Conservation (phyloP, 2,113 vertebrate genomes). For the Rhinoderma darwinii region DNA sequence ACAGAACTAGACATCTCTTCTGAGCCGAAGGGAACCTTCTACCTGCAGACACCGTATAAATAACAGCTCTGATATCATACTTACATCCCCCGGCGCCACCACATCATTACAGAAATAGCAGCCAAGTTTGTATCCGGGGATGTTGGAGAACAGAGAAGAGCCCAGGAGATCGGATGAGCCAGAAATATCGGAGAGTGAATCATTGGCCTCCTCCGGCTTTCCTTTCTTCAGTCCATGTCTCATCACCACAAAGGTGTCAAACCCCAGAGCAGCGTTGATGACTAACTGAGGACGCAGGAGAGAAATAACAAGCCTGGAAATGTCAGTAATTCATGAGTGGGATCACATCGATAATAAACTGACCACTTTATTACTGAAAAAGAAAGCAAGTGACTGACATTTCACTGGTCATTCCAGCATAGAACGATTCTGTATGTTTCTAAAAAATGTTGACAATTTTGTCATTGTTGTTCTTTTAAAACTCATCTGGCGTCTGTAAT, state of each 20-base stretch:
- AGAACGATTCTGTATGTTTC: too few species aligned
- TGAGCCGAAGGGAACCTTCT: not conserved
- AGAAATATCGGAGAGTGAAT: conserved; percentile 63
- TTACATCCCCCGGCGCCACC: conserved; percentile 96
- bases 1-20: not conserved
- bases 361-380: not conserved
- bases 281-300: conserved; percentile 78
- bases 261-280: conserved; percentile 93
- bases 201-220: conserved; percentile 68
- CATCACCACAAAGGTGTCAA: conserved; percentile 99
- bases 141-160: conserved; percentile 95
- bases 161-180: conserved; percentile 73
- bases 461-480: too few species aligned
- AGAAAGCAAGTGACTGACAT: not conserved
- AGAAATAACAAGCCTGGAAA: conserved; percentile 44
- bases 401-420: too few species aligned
- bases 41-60: not conserved
- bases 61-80: conserved; percentile 62
- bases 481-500: too few species aligned
- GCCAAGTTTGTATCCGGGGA: conserved; percentile 94
- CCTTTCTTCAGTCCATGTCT: conserved; percentile 92
- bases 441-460: too few species aligned
- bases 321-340: conserved; percentile 38
- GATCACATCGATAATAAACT: not conserved
- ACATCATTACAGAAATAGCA: conserved; percentile 99